These are phyloP conservation scores for Eulemur macaco DNA, from an alignment of 2,113 vertebrate species.

Conservation along the genomic window DNA sequence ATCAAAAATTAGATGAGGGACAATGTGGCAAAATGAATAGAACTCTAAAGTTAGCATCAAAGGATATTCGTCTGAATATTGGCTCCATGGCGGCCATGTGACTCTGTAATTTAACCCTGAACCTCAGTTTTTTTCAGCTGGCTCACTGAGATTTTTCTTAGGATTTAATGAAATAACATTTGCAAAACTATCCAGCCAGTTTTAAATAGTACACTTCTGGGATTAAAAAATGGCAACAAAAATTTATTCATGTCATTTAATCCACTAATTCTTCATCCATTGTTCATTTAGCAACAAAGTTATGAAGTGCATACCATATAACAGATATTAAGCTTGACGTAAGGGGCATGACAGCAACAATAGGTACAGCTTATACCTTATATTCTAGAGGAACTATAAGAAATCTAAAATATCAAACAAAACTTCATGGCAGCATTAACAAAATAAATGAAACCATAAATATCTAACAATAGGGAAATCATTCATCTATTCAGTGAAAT, in stretches of 20 bases:
- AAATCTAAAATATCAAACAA: slow-evolving; percentile 43
- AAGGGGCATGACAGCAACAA: neutral
- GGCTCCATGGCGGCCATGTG: neutral
- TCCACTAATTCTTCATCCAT: neutral
- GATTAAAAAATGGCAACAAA: neutral
- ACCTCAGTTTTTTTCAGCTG: neutral
- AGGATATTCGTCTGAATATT: neutral
- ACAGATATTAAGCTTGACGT: neutral
- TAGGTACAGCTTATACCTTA: neutral
- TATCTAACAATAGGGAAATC: neutral
- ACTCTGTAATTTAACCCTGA: neutral
- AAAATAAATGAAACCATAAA: neutral
- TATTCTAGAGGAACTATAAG: neutral
- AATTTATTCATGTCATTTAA: neutral
- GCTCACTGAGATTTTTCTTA: slow-evolving; percentile 1
- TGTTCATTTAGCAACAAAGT: neutral
- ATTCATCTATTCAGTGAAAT: neutral
- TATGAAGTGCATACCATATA: neutral
- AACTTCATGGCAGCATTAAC: neutral
- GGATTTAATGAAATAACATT: slow-evolving; percentile 20
- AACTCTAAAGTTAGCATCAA: neutral
- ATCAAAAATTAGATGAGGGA: neutral
- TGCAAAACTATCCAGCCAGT: neutral
- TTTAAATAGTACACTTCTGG: neutral
- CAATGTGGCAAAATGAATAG: neutral